Conservation (phyloP, 2,888 invertebrate species). For the Ormyrus labotus region DNA sequence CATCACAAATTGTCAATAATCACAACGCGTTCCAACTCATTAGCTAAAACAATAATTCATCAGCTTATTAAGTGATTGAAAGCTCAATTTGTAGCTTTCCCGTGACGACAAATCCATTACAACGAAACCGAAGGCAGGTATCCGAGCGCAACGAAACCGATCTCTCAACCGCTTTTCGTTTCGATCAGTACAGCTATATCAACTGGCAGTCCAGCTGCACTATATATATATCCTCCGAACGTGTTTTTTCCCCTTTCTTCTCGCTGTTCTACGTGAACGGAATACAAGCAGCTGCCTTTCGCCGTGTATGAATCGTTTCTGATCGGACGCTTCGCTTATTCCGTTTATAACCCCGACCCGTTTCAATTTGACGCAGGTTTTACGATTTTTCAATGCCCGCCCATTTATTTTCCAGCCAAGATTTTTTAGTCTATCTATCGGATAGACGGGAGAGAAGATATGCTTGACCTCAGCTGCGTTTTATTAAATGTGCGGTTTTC, state of each 20-base stretch:
- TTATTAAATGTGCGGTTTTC: conserved; percentile 10
- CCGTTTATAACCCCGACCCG: conserved; percentile 6
- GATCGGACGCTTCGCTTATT: conserved; percentile 24
- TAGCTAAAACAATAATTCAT: too few species aligned
- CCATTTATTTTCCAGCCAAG: neutral
- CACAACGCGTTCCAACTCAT: too few species aligned
- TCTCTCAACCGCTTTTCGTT: neutral
- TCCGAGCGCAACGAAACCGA: neutral
- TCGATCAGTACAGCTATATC: neutral
- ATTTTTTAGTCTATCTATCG: conserved; percentile 1
- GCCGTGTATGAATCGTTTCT: conserved; percentile 14
- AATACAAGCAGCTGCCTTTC: conserved; percentile 9
- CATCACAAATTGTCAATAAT: too few species aligned
- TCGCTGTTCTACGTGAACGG: conserved; percentile 18
- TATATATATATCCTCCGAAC: neutral
- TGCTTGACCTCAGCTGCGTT: conserved; percentile 6
- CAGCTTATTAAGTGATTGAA: too few species aligned
- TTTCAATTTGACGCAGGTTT: conserved; percentile 11
- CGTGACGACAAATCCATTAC: neutral
- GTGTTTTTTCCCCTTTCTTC: neutral
- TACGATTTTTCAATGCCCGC: conserved; percentile 7
- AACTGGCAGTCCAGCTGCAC: too few species aligned
- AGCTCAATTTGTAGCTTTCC: too few species aligned
- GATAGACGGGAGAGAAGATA: neutral
- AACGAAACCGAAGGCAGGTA: neutral